These are phyloP conservation scores for Scaptomyza reducta DNA, from an alignment of 2,888 invertebrate species.

Conservation along the genomic window DNA sequence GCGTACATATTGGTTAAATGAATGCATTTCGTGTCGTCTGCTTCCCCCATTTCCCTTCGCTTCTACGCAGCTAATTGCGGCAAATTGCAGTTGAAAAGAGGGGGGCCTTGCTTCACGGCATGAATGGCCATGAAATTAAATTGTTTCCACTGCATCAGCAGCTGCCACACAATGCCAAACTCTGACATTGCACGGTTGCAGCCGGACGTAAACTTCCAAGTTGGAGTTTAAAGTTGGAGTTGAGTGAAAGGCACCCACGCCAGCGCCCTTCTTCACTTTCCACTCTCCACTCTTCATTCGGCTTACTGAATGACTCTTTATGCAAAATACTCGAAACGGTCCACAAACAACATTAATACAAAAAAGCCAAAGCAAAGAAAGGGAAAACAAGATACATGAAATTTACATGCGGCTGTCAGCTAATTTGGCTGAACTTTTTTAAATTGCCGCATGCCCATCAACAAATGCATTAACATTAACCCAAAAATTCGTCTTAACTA, in stretches of 20 bases:
- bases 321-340: slow-evolving; percentile 43
- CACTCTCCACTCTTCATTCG: slow-evolving; percentile 21
- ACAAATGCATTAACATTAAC: slow-evolving; percentile 74
- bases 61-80: slow-evolving; percentile 59
- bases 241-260: slow-evolving; percentile 78
- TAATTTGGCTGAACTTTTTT: slow-evolving; percentile 73
- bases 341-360: slow-evolving; percentile 30
- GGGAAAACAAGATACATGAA: slow-evolving; percentile 75
- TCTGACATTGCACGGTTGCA: slow-evolving; percentile 67
- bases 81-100: slow-evolving; percentile 48
- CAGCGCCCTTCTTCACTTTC: slow-evolving; percentile 18
- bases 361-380: slow-evolving; percentile 35
- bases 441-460: slow-evolving; percentile 69
- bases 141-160: slow-evolving; percentile 58
- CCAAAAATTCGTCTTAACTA: slow-evolving; percentile 65
- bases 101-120: slow-evolving; percentile 24
- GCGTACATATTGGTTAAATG: slow-evolving; percentile 29
- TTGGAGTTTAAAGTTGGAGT: slow-evolving; percentile 13
- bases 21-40: slow-evolving; percentile 51
- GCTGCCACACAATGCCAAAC: slow-evolving; percentile 42
- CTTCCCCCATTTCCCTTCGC: background rate
- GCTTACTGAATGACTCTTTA: slow-evolving; percentile 37
- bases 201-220: slow-evolving; percentile 46
- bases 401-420: slow-evolving; percentile 71
- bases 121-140: slow-evolving; percentile 73